Conservation (phyloP, 1,140 invertebrate species). For the Helicoverpa armigera region DNA sequence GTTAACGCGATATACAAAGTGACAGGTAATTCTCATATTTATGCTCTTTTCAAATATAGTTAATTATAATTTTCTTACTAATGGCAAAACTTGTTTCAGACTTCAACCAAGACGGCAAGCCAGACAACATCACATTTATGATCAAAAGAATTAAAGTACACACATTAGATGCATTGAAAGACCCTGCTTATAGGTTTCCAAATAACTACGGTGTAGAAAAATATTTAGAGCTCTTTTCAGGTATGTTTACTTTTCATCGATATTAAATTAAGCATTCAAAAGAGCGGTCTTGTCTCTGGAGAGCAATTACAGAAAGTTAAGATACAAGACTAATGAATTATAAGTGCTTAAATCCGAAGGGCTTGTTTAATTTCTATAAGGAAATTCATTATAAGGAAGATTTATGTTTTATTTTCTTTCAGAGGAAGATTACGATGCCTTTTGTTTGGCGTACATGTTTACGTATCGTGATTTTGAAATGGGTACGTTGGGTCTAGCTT, state of each 20-base stretch:
- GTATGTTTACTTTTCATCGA: conserved; percentile 79
- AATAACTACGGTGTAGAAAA: conserved; percentile 98
- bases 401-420: conserved; percentile 61
- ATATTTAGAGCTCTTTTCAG: conserved; percentile 97
- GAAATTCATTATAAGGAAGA: neutral
- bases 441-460: conserved; percentile 99
- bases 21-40: conserved; percentile 89
- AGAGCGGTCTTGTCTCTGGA: conserved; percentile 29
- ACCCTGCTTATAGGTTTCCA: conserved; percentile 95
- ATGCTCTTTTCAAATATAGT: neutral
- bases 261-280: conserved; percentile 45
- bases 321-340: conserved; percentile 53
- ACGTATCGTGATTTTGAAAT: conserved; percentile 99
- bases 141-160: conserved; percentile 98
- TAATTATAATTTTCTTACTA: conserved; percentile 35
- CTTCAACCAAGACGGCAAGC: conserved; percentile 96
- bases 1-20: conserved; percentile 97
- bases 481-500: conserved; percentile 98
- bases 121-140: conserved; percentile 98
- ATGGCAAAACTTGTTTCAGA: conserved; percentile 88
- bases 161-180: conserved; percentile 93
- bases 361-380: conserved; percentile 18
- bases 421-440: conserved; percentile 99
- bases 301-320: conserved; percentile 39
- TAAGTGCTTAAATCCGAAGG: conserved; percentile 33